Conservation (phyloP, 2,888 invertebrate species). For the Platerodrilus igneus region DNA sequence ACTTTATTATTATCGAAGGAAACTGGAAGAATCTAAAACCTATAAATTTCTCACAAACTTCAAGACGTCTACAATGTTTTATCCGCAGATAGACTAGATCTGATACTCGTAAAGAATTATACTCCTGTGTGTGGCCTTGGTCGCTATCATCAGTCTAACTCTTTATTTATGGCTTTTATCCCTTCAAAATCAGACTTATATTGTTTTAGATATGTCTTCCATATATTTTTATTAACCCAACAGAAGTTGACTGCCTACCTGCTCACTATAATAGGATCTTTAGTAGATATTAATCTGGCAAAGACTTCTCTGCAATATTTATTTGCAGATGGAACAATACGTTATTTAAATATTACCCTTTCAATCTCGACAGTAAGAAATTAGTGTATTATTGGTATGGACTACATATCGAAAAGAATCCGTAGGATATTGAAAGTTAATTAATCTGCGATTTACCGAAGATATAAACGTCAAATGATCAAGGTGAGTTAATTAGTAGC, state of each 20-base stretch:
- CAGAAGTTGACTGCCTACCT: too few species aligned
- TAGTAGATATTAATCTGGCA: constrained; percentile 19
- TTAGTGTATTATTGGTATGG: too few species aligned
- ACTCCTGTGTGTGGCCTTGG: constrained; percentile 41
- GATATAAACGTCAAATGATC: too few species aligned
- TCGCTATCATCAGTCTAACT: constrained; percentile 35
- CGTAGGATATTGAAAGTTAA: too few species aligned
- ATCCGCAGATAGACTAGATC: constrained; percentile 42
- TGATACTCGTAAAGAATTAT: constrained; percentile 41
- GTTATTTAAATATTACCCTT: constrained; percentile 17
- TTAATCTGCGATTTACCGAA: too few species aligned
- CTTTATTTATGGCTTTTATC: constrained; percentile 42
- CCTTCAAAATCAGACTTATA: constrained; percentile 38
- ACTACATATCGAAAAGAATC: too few species aligned
- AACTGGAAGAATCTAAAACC: constrained; percentile 34
- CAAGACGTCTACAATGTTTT: constrained; percentile 40
- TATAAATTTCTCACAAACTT: constrained; percentile 42
- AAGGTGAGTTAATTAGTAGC: too few species aligned
- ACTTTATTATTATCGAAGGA: constrained; percentile 18
- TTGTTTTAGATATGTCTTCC: constrained; percentile 35
- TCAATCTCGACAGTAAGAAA: too few species aligned
- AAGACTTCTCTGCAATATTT: constrained; percentile 16
- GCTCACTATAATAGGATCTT: too few species aligned
- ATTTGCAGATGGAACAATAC: constrained; percentile 16
- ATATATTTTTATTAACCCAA: constrained; percentile 19